Conservation (phyloP, 2,797 vertebrate species). For the Etheostoma perlongum region DNA sequence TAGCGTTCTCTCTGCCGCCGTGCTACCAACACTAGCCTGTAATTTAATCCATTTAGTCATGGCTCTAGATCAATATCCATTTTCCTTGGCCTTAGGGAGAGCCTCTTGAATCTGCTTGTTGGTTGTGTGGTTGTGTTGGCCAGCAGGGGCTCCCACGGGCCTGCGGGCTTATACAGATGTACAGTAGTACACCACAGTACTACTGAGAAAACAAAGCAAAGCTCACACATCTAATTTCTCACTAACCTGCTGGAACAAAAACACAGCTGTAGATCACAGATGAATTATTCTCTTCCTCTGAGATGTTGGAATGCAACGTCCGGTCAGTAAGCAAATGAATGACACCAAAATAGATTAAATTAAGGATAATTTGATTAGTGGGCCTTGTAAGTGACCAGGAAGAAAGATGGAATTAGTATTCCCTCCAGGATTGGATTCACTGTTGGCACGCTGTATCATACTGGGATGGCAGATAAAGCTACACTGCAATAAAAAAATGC, state of each 20-base stretch:
- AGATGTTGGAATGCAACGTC: constrained; percentile 43
- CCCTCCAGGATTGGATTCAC: constrained; percentile 57
- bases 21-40: constrained; percentile 73
- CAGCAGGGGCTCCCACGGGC: constrained; percentile 72
- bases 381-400: constrained; percentile 55
- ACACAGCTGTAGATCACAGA: constrained; percentile 9
- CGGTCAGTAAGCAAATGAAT: constrained; percentile 52
- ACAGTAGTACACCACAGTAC: constrained; percentile 55
- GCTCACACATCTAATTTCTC: constrained; percentile 40
- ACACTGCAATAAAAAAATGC: constrained; percentile 1
- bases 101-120: constrained; percentile 66
- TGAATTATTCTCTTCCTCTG: constrained; percentile 10
- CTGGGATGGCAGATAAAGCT: constrained; percentile 6
- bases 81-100: constrained; percentile 71
- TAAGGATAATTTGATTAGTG: constrained; percentile 65
- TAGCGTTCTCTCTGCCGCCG: constrained; percentile 54
- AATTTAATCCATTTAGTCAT: constrained; percentile 84
- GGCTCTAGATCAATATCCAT: constrained; percentile 83
- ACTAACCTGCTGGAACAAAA: constrained; percentile 28
- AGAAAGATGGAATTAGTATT: constrained; percentile 58
- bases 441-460: constrained; percentile 19
- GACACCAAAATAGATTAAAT: constrained; percentile 59
- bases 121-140: constrained; percentile 59
- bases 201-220: constrained; percentile 56
- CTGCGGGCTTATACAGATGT: constrained; percentile 59